Conservation (phyloP, 2,113 vertebrate species). For the Atractosteus spatula region DNA sequence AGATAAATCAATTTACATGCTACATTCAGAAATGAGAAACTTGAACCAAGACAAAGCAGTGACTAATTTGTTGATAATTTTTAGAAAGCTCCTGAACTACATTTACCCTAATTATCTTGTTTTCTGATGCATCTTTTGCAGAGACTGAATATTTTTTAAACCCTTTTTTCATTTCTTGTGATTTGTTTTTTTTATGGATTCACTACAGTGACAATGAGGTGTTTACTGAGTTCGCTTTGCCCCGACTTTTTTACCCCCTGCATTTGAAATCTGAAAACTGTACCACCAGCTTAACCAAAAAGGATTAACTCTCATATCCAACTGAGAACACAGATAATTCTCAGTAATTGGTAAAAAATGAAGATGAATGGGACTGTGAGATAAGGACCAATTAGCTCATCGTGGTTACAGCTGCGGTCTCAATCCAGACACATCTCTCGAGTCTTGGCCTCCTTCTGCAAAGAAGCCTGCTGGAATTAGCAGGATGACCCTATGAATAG, state of each 20-base stretch:
- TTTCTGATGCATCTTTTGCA: background rate
- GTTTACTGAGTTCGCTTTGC: constrained; percentile 77
- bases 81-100: constrained; percentile 66
- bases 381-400: constrained; percentile 99
- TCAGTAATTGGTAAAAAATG: constrained; percentile 99
- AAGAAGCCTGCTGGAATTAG: constrained; percentile 78
- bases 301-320: constrained; percentile 99
- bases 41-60: too few species aligned
- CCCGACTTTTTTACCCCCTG: constrained; percentile 80
- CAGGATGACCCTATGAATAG: constrained; percentile 75
- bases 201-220: constrained; percentile 53
- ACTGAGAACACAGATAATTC: constrained; percentile 99
- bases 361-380: constrained; percentile 99
- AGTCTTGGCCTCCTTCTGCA: constrained; percentile 89
- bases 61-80: constrained; percentile 54
- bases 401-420: constrained; percentile 99
- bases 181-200: constrained; percentile 59
- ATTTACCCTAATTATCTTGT: too few species aligned
- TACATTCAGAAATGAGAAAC: constrained; percentile 37
- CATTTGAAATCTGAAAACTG: constrained; percentile 97
- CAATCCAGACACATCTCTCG: constrained; percentile 94
- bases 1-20: constrained; percentile 63
- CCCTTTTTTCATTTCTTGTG: constrained; percentile 39
- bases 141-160: background rate
- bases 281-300: constrained; percentile 99